These are phyloP conservation scores for Eciton burchellii DNA, from an alignment of 1,140 invertebrate species.

Conservation along the genomic window DNA sequence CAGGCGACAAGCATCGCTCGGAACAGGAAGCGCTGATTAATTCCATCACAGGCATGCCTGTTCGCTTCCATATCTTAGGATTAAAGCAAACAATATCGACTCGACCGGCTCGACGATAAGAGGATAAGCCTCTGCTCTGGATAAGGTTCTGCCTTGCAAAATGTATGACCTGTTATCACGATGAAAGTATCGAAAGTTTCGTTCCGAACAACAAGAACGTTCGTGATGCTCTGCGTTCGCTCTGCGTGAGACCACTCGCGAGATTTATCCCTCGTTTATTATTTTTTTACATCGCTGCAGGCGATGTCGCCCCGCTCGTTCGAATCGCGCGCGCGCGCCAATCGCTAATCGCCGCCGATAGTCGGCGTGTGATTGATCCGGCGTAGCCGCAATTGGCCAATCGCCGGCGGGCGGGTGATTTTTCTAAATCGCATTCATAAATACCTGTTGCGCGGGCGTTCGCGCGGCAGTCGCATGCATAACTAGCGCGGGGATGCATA, in stretches of 20 bases:
- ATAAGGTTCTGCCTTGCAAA: neutral
- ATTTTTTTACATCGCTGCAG: neutral
- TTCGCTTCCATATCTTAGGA: neutral
- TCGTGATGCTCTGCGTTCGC: too few species aligned
- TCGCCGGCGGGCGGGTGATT: constrained; percentile 18
- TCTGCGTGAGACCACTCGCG: too few species aligned
- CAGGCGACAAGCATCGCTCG: neutral
- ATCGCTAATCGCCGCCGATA: neutral
- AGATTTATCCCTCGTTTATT: neutral
- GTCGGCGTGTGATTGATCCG: constrained; percentile 20
- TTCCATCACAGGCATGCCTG: neutral
- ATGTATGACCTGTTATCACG: neutral
- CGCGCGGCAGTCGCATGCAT: constrained; percentile 48
- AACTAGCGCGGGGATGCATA: constrained; percentile 41
- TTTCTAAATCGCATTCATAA: constrained; percentile 59
- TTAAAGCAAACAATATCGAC: neutral
- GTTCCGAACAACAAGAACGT: neutral
- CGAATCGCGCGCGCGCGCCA: neutral
- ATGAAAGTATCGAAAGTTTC: neutral
- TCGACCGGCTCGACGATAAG: neutral
- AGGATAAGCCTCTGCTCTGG: neutral
- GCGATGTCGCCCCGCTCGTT: neutral
- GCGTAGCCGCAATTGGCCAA: neutral
- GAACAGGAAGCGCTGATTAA: neutral
- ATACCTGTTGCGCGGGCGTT: constrained; percentile 57